Conservation (phyloP, 2,113 vertebrate genomes). For the Speoplatyrhinus poulsoni region DNA sequence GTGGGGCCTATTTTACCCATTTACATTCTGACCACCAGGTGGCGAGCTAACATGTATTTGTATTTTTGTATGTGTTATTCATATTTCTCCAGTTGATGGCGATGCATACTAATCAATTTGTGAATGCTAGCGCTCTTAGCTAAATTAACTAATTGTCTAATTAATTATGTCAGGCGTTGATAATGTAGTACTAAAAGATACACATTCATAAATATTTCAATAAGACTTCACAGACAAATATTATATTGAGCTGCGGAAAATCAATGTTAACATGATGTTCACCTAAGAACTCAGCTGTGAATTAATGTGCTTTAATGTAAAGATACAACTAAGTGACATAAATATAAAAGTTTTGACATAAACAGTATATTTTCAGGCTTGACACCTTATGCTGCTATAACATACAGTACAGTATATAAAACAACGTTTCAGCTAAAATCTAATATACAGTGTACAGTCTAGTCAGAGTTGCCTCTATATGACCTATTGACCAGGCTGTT, state of each 20-base stretch:
- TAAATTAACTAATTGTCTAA: too few species aligned
- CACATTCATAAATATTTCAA: too few species aligned
- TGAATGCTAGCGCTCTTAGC: too few species aligned
- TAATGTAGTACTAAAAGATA: too few species aligned
- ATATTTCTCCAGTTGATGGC: slow-evolving; percentile 3
- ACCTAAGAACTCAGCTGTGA: background rate
- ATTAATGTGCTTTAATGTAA: slow-evolving; percentile 41
- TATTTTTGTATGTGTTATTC: background rate
- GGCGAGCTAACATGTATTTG: background rate
- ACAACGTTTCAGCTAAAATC: background rate
- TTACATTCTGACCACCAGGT: too few species aligned
- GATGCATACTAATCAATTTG: background rate
- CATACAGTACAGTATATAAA: background rate
- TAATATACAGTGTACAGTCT: background rate
- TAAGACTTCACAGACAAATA: too few species aligned
- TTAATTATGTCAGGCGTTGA: too few species aligned
- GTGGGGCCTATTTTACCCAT: too few species aligned
- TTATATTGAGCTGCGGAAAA: too few species aligned
- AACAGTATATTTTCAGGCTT: slow-evolving; percentile 39
- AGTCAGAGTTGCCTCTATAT: slow-evolving; percentile 14
- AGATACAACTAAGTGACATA: slow-evolving; percentile 4
- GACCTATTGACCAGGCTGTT: background rate
- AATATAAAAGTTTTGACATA: slow-evolving; percentile 30
- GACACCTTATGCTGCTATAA: slow-evolving; percentile 6
- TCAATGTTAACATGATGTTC: too few species aligned